Percentiles rank a stretch among this genome's conserved stretches.
phyloP scores from a whole-genome alignment of 2,113 vertebrate species.

The Rhinogobius similis region DNA sequence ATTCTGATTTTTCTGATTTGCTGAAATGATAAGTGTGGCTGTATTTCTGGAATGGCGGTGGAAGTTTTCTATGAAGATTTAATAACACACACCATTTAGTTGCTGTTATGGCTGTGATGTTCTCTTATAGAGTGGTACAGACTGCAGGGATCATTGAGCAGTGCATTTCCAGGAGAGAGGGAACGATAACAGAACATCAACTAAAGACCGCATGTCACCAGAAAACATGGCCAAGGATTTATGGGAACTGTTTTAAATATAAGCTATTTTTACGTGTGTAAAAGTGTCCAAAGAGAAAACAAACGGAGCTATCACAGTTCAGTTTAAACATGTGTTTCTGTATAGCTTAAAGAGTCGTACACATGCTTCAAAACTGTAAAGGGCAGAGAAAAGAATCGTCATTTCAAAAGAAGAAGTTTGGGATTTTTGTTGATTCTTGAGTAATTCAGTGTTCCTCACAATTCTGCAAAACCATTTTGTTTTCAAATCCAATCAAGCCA shows the following conservation, averaged over 20 bases:
- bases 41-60: background rate
- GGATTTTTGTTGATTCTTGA: background rate
- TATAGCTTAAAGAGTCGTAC: too few relatives aligned
- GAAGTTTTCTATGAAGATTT: background rate
- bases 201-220: background rate
- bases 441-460: background rate
- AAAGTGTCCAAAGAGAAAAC: too few relatives aligned
- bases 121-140: constrained; percentile 1
- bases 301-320: too few relatives aligned
- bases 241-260: too few relatives aligned
- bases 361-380: too few relatives aligned
- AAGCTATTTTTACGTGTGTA: too few relatives aligned
- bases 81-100: constrained; percentile 11
- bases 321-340: too few relatives aligned
- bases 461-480: background rate
- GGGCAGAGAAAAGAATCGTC: too few relatives aligned
- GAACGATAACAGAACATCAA: background rate
- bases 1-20: background rate
- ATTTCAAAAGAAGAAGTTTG: too few relatives aligned
- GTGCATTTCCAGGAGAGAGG: background rate
- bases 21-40: background rate
- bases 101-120: background rate
- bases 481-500: background rate
- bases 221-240: background rate
- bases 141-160: constrained; percentile 7